Base-by-base conservation (phyloP, 2,113 vertebrate genomes). In the Climacteris rufus region DNA sequence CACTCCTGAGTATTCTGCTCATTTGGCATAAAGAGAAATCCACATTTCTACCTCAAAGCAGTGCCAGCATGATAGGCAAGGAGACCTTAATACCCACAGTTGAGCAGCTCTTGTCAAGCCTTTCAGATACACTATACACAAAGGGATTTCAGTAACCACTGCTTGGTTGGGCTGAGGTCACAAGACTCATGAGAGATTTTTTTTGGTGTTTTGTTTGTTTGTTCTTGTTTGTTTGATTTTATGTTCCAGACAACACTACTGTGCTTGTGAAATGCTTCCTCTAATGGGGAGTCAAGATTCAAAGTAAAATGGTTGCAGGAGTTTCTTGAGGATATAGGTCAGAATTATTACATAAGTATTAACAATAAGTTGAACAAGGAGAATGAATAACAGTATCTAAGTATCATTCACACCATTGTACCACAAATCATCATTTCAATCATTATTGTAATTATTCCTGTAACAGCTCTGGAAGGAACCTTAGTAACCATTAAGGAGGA, bases 31-130 rank as follows among this genome's bases (percentile, higher is more conserved):
- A 91, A 90, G 80, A 88, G 65, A 93, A 89, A 87, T 94, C 74
- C 81, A 37, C 52, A 66, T 56, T 78, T 89, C 74, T 86, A 95
- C 91, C 96, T 96, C 90, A 93, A 96, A 96, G 95, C 65, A 92
- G 79, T 21, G 81, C 82, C 61, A 82, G 54, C 57, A 88, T 2
- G 85, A 70, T 28, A 80, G 94, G 92, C 83, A 94, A 92, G 80
- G 56, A 17, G 28, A 37, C 22, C 59, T 89, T 40, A 82, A 87
- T 21, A 87, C 54, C 47, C 23, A 20, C 21, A 82, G 84, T 0
- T 69, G 44, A 89, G 64, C 70, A 83, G 79, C 61, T 91, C 92
- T 91, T 94, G 72, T 68, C 89, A 86, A 85, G 72, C 64, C 68
- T 91, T 35, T 92, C 81, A 56, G 44, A 84, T 59, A n/a, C 47